Conservation (phyloP, 2,797 vertebrate species). For the Picus viridis region DNA sequence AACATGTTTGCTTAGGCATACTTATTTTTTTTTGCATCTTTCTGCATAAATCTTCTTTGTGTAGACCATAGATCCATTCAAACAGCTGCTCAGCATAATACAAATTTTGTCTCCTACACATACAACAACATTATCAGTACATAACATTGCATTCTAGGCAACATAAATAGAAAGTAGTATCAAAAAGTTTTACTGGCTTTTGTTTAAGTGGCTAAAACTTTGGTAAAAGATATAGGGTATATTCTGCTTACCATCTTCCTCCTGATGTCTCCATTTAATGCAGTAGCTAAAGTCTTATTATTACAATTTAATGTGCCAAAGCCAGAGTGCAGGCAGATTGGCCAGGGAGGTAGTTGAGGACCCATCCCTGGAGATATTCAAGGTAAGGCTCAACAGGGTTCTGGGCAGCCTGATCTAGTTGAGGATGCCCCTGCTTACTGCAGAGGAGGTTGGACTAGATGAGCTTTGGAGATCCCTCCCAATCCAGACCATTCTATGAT, state of each 20-base stretch:
- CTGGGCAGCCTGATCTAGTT: too few relatives aligned
- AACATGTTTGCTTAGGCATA: background rate
- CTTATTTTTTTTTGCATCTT: background rate
- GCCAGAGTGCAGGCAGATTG: background rate
- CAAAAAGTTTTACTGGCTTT: background rate
- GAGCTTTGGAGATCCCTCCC: too few relatives aligned
- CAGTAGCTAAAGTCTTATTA: background rate
- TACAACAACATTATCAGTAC: background rate
- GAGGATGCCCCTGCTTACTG: too few relatives aligned
- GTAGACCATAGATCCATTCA: background rate
- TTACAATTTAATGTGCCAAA: background rate
- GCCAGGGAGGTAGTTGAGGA: too few relatives aligned
- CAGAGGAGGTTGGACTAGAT: too few relatives aligned
- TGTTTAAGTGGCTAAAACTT: background rate
- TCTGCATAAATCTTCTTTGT: background rate
- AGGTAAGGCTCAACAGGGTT: too few relatives aligned
- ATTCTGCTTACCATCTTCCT: background rate
- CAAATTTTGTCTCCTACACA: background rate
- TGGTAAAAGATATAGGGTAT: background rate
- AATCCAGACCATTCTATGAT: too few relatives aligned
- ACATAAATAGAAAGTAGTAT: background rate
- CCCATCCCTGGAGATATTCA: too few relatives aligned
- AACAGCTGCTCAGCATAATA: background rate
- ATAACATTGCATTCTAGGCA: background rate
- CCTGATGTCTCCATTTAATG: background rate